Evolutionary conservation across 1,140 invertebrate genomes (phyloP).

Genomic region (Drosophila leontia): DNA sequence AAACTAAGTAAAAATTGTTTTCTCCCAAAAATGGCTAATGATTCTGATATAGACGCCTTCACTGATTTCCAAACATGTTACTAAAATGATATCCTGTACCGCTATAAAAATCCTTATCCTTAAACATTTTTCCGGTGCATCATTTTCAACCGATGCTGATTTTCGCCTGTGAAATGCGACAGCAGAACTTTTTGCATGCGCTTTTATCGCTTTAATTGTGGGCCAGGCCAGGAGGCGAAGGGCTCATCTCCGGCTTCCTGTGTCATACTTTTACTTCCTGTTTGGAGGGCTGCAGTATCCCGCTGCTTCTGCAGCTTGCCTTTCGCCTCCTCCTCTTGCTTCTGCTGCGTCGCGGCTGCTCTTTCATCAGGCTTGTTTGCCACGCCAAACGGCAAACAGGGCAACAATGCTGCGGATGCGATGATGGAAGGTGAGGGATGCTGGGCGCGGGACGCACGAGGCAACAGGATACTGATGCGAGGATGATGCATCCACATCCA

Average conservation of each 20-base stretch:
- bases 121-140: constrained; percentile 20
- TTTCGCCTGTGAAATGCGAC: constrained; percentile 64
- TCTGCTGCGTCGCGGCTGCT: constrained; percentile 41
- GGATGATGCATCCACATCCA: constrained; percentile 32
- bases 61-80: not conserved
- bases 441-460: constrained; percentile 4
- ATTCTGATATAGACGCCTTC: no score
- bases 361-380: constrained; percentile 52
- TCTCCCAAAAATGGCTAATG: no score
- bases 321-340: not conserved
- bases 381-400: constrained; percentile 43
- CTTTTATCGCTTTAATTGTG: constrained; percentile 80
- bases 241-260: constrained; percentile 43
- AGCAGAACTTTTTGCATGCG: constrained; percentile 55
- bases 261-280: constrained; percentile 51
- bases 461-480: constrained; percentile 24
- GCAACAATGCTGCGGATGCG: constrained; percentile 44
- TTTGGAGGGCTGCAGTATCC: constrained; percentile 15
- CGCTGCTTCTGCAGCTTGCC: not conserved
- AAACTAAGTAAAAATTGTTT: no score
- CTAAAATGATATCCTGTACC: not conserved
- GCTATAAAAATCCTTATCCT: not conserved
- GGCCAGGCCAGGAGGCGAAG: constrained; percentile 16
- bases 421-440: constrained; percentile 16
- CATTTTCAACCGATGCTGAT: constrained; percentile 53